Percentiles rank a stretch among this genome's conserved stretches.
These are phyloP conservation scores for Chloromyia formosa DNA, from an alignment of 2,888 invertebrate genomes.

Conservation along the genomic window DNA sequence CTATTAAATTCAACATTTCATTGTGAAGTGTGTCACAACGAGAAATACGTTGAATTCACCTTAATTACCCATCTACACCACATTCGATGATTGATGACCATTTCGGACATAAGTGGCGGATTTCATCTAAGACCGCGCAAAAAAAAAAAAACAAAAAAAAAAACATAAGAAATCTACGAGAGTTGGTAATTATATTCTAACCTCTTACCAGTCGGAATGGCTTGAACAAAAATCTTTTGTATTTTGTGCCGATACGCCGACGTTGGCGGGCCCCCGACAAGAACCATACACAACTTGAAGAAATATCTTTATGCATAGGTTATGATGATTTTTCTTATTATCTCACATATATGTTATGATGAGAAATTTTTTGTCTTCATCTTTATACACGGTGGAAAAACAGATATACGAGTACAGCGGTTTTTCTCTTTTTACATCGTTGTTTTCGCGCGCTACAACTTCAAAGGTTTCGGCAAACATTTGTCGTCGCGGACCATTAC, in stretches of 20 bases:
- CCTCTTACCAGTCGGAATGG: conserved; percentile 4
- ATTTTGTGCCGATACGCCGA: not conserved
- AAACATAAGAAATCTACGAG: not conserved
- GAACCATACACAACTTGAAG: not conserved
- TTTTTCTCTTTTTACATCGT: conserved; percentile 1
- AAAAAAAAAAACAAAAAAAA: conserved; percentile 2
- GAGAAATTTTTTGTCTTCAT: no score
- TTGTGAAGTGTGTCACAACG: conserved; percentile 20
- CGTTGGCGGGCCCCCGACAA: not conserved
- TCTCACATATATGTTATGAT: no score
- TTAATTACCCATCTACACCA: conserved; percentile 20
- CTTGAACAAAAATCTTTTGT: not conserved
- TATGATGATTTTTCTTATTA: conserved; percentile 39
- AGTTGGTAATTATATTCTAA: conserved; percentile 23
- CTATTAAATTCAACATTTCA: no score
- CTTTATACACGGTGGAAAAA: no score
- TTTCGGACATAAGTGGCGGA: conserved; percentile 39
- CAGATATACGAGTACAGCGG: not conserved
- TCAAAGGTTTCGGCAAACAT: conserved; percentile 31
- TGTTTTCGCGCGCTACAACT: conserved; percentile 16
- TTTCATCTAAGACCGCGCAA: not conserved
- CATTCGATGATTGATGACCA: conserved; percentile 36
- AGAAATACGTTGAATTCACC: conserved; percentile 22
- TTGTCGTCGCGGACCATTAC: conserved; percentile 29
- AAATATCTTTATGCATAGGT: conserved; percentile 40